Evolutionary conservation across 2,888 invertebrate species (phyloP), one percentile per base, ranked within the genome.

Genomic region (Hydroisotoma schaefferi): DNA sequence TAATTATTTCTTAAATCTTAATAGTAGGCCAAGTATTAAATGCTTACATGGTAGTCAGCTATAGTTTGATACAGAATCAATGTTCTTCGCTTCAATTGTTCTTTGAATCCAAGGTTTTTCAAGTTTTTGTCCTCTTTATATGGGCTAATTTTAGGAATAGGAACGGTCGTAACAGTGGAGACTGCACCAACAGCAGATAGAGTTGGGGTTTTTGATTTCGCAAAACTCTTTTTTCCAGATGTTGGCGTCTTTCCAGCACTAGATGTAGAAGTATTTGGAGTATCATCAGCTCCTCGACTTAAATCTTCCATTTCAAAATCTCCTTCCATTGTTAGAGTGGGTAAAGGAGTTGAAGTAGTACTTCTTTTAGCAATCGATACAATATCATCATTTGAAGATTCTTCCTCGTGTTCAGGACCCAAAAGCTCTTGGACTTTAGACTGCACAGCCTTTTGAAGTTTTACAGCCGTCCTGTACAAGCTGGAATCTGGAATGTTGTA

Each of bases 401-500:
- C 57, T 26, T 72, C 73, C 18, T 73, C 74, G 74, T 83, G 83
- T 43, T 84, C 87, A 65, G 85, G 75, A 28, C 84, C 87, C 67
- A 85, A 75, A 27, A 88, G 75, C 73, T 89, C 88, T 75, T 86
- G 85, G 20, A 90, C 85, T 73, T 89, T 88, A 57, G 85, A 83
- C 75, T 88, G 87, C 86, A 92, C 87, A 46, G 87, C 82, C 80
- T 88, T 87, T 73, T 90, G 87, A 74, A 95, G 80, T 75, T 88
- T 87, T 0, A 87, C 85, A 48, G 94, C 92, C 78, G 87, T 88
- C 78, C 89, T 88, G 76, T 90, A 90, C 15, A 91, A 81, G 72
- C 86, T 84, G 43, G 91, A 90, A 40, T 87, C 86, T 51, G 87
- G 84, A 46, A 87, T 80, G 77, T 92, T 93, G 76, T 93, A 94